phyloP scores from a whole-genome alignment of 2,888 invertebrate species.

The Caenorhabditis uteleia region DNA sequence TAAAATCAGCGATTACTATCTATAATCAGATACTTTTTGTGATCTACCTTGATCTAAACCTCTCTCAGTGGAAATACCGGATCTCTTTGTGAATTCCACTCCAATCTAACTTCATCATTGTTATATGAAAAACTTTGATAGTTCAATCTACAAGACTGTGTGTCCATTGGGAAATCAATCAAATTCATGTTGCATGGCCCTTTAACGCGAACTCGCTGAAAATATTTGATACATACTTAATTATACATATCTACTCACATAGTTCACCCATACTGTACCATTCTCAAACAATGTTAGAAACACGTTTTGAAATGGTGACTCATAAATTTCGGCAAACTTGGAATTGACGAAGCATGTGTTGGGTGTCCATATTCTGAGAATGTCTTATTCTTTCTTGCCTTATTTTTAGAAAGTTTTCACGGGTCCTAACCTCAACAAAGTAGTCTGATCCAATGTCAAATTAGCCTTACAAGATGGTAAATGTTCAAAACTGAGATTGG shows the following conservation, averaged over 20 bases:
- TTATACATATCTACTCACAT: conserved; percentile 31
- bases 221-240: background rate
- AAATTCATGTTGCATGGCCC: conserved; percentile 60
- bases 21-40: conserved; percentile 4
- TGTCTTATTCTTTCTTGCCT: background rate
- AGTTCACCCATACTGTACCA: conserved; percentile 62
- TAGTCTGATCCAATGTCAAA: conserved; percentile 47
- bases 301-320: conserved; percentile 57
- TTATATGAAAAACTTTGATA: conserved; percentile 57
- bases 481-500: conserved; percentile 26
- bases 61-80: conserved; percentile 49
- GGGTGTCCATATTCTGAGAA: conserved; percentile 50
- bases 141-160: conserved; percentile 50
- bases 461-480: conserved; percentile 41
- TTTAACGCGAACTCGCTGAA: conserved; percentile 52
- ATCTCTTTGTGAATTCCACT: conserved; percentile 45
- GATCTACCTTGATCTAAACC: conserved; percentile 6
- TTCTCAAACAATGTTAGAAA: conserved; percentile 57
- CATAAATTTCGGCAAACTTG: conserved; percentile 55
- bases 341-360: conserved; percentile 56
- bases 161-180: conserved; percentile 61
- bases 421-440: conserved; percentile 19
- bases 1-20: conserved; percentile 49
- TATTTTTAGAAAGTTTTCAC: background rate
- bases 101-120: conserved; percentile 47